A percentile compares a stretch with the other conserved stretches of the same genome.
Conservation (phyloP, 2,113 vertebrate species). For the Crotalus helleri region DNA sequence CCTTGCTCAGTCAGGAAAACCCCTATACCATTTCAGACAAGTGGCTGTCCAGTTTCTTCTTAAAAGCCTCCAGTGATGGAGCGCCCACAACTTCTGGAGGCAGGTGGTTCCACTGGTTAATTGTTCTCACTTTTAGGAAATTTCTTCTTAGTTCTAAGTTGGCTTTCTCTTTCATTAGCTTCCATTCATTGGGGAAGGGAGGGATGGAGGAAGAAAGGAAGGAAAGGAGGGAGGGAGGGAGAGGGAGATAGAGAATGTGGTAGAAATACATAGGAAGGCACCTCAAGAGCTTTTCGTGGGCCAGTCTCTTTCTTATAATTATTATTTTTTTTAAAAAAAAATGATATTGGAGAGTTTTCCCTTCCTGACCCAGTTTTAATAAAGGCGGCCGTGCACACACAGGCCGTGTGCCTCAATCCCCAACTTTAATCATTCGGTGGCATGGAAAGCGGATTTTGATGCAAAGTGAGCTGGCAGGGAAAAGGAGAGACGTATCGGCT, state of each 20-base stretch:
- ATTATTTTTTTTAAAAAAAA: not conserved
- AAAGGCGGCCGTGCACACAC: slow-evolving; percentile 31
- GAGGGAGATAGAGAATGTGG: slow-evolving; percentile 29
- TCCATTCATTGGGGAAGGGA: too few relatives aligned
- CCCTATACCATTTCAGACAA: too few relatives aligned
- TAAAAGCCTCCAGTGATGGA: too few relatives aligned
- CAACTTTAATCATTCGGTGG: slow-evolving; percentile 74
- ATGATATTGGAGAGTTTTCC: slow-evolving; percentile 27
- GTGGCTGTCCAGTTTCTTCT: too few relatives aligned
- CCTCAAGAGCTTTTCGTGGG: slow-evolving; percentile 48
- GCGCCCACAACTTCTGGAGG: too few relatives aligned
- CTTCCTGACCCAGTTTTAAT: slow-evolving; percentile 66
- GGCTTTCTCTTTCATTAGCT: too few relatives aligned
- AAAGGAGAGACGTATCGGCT: slow-evolving; percentile 50
- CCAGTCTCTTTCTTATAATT: slow-evolving; percentile 24
- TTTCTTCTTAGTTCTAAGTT: too few relatives aligned
- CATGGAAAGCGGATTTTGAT: slow-evolving; percentile 72
- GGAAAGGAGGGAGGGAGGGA: too few relatives aligned
- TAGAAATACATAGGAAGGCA: slow-evolving; percentile 30
- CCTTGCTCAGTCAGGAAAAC: too few relatives aligned
- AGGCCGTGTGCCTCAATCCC: slow-evolving; percentile 34
- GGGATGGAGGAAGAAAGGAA: too few relatives aligned
- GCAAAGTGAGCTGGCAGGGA: slow-evolving; percentile 73
- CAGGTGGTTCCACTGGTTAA: too few relatives aligned
- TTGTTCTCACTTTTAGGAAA: too few relatives aligned